Conservation (phyloP, 2,797 vertebrate species). For the Anguilla megastoma region DNA sequence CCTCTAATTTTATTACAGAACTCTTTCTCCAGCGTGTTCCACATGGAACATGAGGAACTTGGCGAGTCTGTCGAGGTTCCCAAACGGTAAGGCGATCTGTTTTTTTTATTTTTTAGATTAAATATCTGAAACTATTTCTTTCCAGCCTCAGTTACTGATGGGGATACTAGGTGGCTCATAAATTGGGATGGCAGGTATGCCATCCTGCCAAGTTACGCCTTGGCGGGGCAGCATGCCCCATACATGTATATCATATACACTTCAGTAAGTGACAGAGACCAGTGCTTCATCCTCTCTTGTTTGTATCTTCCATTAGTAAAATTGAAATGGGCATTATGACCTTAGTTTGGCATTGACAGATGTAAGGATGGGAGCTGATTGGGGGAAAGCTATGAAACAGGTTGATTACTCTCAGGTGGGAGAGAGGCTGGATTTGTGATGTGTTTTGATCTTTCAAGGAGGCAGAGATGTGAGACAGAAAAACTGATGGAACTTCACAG, state of each 20-base stretch:
- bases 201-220: too few species aligned
- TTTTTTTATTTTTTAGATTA: neutral
- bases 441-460: neutral
- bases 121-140: neutral
- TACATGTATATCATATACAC: neutral
- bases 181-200: too few species aligned
- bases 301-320: neutral
- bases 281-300: neutral
- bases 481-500: neutral
- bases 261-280: neutral
- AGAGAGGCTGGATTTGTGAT: neutral
- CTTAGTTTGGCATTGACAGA: neutral
- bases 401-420: neutral
- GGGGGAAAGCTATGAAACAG: neutral
- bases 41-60: slow-evolving; percentile 90
- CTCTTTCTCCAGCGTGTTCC: slow-evolving; percentile 93
- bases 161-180: neutral
- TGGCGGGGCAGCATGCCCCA: too few species aligned
- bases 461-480: neutral
- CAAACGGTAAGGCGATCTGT: slow-evolving; percentile 79
- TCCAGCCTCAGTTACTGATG: neutral
- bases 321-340: neutral
- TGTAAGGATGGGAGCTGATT: neutral
- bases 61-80: slow-evolving; percentile 69
- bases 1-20: slow-evolving; percentile 75